phyloP scores from a whole-genome alignment of 2,797 vertebrate species.

The Sternarchorhynchus goeldii region DNA sequence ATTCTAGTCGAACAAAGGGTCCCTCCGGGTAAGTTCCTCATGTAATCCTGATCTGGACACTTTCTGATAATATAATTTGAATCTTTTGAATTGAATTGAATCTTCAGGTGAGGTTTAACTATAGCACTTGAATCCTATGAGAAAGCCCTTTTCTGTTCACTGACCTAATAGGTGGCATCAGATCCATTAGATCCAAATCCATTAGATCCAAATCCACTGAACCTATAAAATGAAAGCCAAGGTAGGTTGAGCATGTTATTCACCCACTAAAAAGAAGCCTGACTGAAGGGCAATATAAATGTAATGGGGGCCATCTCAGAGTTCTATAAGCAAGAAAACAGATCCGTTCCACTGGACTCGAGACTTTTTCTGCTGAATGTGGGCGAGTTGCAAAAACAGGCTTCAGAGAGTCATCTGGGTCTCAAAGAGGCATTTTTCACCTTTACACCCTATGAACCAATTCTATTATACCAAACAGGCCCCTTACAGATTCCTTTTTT shows the following conservation, averaged over 20 bases:
- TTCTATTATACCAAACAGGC: constrained; percentile 16
- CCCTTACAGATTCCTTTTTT: constrained; percentile 1
- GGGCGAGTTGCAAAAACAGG: background rate
- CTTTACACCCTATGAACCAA: constrained; percentile 9
- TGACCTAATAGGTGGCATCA: constrained; percentile 12
- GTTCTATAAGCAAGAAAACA: background rate
- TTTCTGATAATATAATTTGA: background rate
- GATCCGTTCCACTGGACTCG: background rate
- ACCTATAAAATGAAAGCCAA: background rate
- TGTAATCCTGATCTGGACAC: background rate
- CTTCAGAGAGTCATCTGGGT: background rate
- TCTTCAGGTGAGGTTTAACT: constrained; percentile 17
- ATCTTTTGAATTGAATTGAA: no score
- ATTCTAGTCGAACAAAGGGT: constrained; percentile 31
- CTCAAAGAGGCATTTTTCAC: background rate
- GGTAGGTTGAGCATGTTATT: background rate
- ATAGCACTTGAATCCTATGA: constrained; percentile 19
- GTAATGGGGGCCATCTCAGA: background rate
- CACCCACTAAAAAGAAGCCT: no score
- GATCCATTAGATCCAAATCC: constrained; percentile 6
- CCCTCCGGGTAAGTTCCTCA: constrained; percentile 29
- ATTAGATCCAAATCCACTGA: constrained; percentile 1
- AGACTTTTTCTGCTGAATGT: background rate
- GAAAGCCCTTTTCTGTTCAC: constrained; percentile 28
- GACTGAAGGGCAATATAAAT: background rate